Conservation (phyloP, 2,888 invertebrate genomes). For the Lepidochitona cinerea region DNA sequence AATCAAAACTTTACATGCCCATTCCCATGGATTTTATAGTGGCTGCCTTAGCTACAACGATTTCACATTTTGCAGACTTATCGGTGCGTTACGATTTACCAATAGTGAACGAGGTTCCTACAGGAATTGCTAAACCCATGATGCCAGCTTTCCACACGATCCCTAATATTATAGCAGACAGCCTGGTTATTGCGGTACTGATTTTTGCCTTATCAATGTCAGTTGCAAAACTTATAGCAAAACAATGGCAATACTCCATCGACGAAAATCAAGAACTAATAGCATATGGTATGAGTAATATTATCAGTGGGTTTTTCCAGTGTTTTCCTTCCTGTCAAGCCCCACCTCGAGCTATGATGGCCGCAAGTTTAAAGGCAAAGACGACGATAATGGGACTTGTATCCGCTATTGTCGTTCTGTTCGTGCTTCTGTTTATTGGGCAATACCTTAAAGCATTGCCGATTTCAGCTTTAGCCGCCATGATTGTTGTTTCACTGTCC, state of each 20-base stretch:
- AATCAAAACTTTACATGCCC: conserved; percentile 50
- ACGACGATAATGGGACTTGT: conserved; percentile 46
- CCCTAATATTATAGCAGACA: conserved; percentile 30
- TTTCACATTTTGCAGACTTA: conserved; percentile 50
- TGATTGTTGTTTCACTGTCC: conserved; percentile 71
- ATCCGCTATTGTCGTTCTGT: conserved; percentile 51
- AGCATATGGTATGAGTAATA: conserved; percentile 66
- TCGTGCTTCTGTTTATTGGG: conserved; percentile 57
- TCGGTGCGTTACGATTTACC: conserved; percentile 29
- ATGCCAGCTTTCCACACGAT: conserved; percentile 40
- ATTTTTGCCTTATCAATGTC: conserved; percentile 52
- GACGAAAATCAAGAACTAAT: conserved; percentile 68
- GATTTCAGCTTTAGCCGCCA: conserved; percentile 66
- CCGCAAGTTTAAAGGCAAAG: conserved; percentile 53
- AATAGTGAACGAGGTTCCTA: conserved; percentile 49
- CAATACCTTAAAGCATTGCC: conserved; percentile 59
- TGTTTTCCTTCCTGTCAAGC: conserved; percentile 68
- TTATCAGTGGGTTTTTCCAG: conserved; percentile 65
- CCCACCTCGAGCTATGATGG: conserved; percentile 54
- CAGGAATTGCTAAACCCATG: conserved; percentile 46
- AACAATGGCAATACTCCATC: conserved; percentile 62
- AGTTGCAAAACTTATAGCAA: conserved; percentile 64
- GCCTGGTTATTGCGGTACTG: conserved; percentile 48
- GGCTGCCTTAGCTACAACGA: conserved; percentile 43
- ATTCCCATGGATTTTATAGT: conserved; percentile 64